Base-by-base conservation (phyloP, 2,797 vertebrate genomes). In the Gallirallus australis region DNA sequence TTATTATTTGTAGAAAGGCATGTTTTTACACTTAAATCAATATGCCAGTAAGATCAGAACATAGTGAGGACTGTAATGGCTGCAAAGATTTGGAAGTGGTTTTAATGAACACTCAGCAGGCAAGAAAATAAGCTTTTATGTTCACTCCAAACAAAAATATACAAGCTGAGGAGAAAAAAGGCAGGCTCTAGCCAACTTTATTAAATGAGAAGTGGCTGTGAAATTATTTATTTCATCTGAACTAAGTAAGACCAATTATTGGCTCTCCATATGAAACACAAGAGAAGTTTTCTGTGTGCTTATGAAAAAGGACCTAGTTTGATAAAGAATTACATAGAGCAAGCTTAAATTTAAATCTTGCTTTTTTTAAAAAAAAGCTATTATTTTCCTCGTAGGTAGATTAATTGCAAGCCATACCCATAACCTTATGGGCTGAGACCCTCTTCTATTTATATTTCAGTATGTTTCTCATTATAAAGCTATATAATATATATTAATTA, bases 31-130 rank as follows among this genome's bases (percentile, higher is more conserved):
- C 86, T 90, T 91, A 95, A 96, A 96, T 95, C 96, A 94, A 96
- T 96, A 94, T 68, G 45, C 86, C 78, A 80, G 90, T 53, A 90
- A 96, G 69, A 97, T 89, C 90, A 94, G 94, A 96, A 95, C 81
- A 76, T 88, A 85, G 70, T n/a, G 48, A 96, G 78, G 86, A 94
- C 85, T 94, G 57, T 95, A 96, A 96, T 90, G 82, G 85, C 78
- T 94, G 92, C 60, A 89, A 93, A 95, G 94, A 96, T 93, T 96
- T 97, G 92, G 89, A 97, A 97, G 69, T 94, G 76, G 85, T 93
- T 96, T 96, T 97, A 97, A 97, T 96, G 96, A 97, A 96, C 56
- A 70, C 94, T 96, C 96, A 97, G 95, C 90, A 93, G 87, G 96
- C 83, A 90, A 94, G 69, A 93, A 97, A 96, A 89, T 76, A 33